Evolutionary conservation across 2,113 vertebrate genomes (phyloP).

Genomic region (Terrapene triunguis): DNA sequence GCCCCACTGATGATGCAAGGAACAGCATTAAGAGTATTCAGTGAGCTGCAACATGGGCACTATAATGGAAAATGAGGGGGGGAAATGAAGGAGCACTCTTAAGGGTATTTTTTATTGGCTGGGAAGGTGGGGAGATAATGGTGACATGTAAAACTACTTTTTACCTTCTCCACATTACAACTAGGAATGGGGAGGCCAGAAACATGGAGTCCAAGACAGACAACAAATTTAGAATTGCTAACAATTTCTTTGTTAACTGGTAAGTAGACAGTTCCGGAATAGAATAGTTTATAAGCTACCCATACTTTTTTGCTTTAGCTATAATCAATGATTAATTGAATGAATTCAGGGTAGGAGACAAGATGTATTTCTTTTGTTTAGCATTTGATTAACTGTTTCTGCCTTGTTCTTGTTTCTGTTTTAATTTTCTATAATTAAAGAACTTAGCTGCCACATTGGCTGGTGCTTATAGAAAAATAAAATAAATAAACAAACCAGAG

Average conservation of each 20-base stretch:
- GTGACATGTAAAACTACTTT: background rate
- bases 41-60: background rate
- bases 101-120: background rate
- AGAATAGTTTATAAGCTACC: background rate
- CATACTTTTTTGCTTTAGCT: background rate
- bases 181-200: background rate
- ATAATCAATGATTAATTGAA: background rate
- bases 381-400: background rate
- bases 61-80: background rate
- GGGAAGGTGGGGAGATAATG: background rate
- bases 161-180: background rate
- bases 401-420: background rate
- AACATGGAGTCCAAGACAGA: background rate
- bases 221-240: background rate
- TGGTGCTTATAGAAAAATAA: slow-evolving; percentile 5
- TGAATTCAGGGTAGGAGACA: background rate
- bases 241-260: background rate
- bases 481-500: background rate
- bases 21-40: too few species aligned
- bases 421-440: slow-evolving; percentile 9
- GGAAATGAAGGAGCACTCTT: background rate
- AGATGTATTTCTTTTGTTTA: background rate
- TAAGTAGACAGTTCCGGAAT: background rate
- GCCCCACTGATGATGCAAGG: too few species aligned
- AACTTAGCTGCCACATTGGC: background rate